phyloP scores from a whole-genome alignment of 2,888 invertebrate species.

The Drosophila prostipennis region DNA sequence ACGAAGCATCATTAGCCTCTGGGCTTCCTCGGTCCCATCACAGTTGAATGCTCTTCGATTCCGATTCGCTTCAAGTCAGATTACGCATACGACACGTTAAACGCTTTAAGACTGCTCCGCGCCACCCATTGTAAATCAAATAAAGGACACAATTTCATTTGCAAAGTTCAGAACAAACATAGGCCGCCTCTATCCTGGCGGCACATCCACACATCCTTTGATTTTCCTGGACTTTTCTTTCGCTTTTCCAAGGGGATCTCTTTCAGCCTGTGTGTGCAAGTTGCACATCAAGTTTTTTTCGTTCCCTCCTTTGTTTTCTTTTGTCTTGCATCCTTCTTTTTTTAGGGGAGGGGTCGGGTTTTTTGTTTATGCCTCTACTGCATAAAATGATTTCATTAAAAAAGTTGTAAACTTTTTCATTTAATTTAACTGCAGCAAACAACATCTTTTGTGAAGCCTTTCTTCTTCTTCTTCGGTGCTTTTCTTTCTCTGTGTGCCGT shows the following conservation, averaged over 20 bases:
- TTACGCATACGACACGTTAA: conserved; percentile 72
- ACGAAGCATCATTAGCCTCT: conserved; percentile 24
- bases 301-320: conserved; percentile 32
- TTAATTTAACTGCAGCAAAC: conserved; percentile 75
- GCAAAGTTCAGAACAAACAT: conserved; percentile 56
- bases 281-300: conserved; percentile 42
- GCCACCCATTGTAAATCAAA: conserved; percentile 48
- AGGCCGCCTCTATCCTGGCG: conserved; percentile 24
- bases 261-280: conserved; percentile 36
- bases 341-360: conserved; percentile 30
- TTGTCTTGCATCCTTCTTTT: conserved; percentile 26
- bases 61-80: conserved; percentile 43
- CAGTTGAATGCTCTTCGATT: conserved; percentile 41
- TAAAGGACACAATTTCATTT: conserved; percentile 54
- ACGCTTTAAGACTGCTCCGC: conserved; percentile 55
- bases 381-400: conserved; percentile 80
- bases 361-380: conserved; percentile 75
- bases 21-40: conserved; percentile 8
- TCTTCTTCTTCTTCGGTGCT: conserved; percentile 8
- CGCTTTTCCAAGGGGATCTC: conserved; percentile 1
- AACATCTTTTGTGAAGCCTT: conserved; percentile 73
- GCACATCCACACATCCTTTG: conserved; percentile 28
- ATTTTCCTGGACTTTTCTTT: conserved; percentile 27
- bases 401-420: conserved; percentile 79
- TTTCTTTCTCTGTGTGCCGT: neutral